Conservation (phyloP, 2,888 invertebrate species). For the Copidosoma aretas region DNA sequence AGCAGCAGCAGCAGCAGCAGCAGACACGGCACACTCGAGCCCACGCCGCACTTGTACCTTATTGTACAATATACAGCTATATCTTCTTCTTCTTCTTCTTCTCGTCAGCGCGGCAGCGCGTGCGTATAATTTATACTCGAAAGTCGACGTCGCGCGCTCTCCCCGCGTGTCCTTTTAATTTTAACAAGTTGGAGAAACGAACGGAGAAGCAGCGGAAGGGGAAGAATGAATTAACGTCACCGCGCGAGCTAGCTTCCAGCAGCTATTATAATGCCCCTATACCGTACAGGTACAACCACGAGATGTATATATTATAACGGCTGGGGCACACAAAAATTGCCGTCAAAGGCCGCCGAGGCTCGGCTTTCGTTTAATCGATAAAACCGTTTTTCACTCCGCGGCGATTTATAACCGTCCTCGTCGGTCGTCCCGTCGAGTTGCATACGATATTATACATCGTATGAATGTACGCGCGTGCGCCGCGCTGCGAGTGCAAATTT, state of each 20-base stretch:
- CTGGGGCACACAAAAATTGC: not conserved
- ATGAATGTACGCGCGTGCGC: not conserved
- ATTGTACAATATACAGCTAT: too few relatives aligned
- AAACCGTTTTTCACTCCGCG: conserved; percentile 19
- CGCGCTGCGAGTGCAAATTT: not conserved
- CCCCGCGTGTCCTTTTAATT: conserved; percentile 24
- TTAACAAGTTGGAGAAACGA: conserved; percentile 21
- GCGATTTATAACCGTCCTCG: not conserved
- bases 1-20: conserved; percentile 6
- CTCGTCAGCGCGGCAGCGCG: conserved; percentile 15
- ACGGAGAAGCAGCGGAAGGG: not conserved
- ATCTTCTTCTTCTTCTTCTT: too few relatives aligned
- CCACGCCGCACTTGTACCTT: too few relatives aligned
- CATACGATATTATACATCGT: too few relatives aligned
- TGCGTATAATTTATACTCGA: conserved; percentile 51
- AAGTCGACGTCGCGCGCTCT: conserved; percentile 55
- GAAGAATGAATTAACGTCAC: conserved; percentile 17
- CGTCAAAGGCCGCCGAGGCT: not conserved
- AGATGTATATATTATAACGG: too few relatives aligned
- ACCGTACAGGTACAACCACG: too few relatives aligned
- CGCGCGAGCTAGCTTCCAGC: not conserved
- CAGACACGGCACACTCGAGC: too few relatives aligned
- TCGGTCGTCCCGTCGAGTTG: not conserved
- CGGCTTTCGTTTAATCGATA: conserved; percentile 21
- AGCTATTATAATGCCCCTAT: not conserved